These are phyloP conservation scores for Resseliella maxima DNA, from an alignment of 2,888 invertebrate genomes.

Conservation along the genomic window DNA sequence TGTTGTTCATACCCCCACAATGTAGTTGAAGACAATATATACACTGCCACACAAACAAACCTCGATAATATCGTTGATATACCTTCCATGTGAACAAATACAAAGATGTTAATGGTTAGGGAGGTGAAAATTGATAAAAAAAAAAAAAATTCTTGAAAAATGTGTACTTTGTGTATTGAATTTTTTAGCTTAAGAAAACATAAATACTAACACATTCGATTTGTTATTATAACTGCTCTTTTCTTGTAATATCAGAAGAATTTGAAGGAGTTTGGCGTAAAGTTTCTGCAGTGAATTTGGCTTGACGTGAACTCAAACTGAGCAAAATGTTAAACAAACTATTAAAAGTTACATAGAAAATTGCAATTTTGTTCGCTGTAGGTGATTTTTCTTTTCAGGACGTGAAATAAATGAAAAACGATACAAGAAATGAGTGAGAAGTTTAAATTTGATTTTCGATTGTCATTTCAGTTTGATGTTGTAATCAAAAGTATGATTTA, in stretches of 20 bases:
- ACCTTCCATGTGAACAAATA: conserved; percentile 11
- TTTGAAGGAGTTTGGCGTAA: not conserved
- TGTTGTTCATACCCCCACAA: conserved; percentile 24
- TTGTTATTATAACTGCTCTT: conserved; percentile 36
- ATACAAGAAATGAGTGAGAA: not conserved
- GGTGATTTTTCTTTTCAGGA: not conserved
- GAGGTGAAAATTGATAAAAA: not conserved
- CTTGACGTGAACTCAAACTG: not conserved
- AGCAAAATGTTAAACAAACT: not conserved
- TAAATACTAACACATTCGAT: not conserved
- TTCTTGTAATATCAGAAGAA: not conserved
- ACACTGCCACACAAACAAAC: too few relatives aligned
- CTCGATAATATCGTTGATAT: not conserved
- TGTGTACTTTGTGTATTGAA: not conserved
- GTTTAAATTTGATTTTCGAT: not conserved
- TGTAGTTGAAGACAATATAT: not conserved
- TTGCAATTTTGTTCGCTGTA: conserved; percentile 6
- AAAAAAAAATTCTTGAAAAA: not conserved
- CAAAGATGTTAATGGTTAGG: not conserved
- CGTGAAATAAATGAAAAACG: not conserved
- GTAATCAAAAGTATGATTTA: not conserved
- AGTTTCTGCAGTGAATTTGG: not conserved
- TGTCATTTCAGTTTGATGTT: conserved; percentile 18
- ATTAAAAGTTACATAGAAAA: conserved; percentile 11
- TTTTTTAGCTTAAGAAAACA: not conserved